Percentiles rank a stretch among this genome's conserved stretches.
Conservation (phyloP, 1,140 invertebrate genomes). For the Eubasilissa regina region DNA sequence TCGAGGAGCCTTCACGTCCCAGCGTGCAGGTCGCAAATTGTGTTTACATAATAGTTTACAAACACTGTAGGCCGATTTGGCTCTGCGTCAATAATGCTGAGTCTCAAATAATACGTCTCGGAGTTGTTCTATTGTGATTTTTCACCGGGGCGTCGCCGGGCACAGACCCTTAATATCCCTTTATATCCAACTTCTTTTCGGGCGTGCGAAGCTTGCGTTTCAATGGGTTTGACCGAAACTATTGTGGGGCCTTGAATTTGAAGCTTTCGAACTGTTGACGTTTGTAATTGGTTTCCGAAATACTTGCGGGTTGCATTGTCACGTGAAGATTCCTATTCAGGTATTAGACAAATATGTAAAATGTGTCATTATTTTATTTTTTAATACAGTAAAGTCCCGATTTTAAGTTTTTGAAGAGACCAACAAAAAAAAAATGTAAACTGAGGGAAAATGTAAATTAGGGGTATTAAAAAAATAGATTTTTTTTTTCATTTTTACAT, state of each 20-base stretch:
- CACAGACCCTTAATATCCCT: conserved; percentile 18
- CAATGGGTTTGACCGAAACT: background rate
- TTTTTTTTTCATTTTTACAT: too few species aligned
- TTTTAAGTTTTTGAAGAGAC: too few species aligned
- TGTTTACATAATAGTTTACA: conserved; percentile 59
- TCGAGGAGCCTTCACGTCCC: conserved; percentile 7
- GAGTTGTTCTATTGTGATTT: conserved; percentile 42
- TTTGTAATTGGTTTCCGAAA: background rate
- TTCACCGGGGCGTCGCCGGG: conserved; percentile 30
- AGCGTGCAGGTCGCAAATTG: conserved; percentile 48
- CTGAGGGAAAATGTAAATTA: too few species aligned
- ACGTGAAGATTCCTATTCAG: too few species aligned
- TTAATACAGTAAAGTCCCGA: too few species aligned
- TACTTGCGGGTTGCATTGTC: background rate
- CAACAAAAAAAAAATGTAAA: too few species aligned
- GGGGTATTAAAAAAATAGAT: too few species aligned
- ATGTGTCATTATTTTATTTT: too few species aligned
- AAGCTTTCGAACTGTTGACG: background rate
- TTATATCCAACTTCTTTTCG: conserved; percentile 43
- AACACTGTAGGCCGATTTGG: conserved; percentile 47
- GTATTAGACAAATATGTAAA: too few species aligned
- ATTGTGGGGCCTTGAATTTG: conserved; percentile 10
- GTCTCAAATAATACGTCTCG: conserved; percentile 34
- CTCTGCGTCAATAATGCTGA: conserved; percentile 44
- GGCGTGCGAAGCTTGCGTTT: conserved; percentile 1